Evolutionary conservation across 2,113 vertebrate species (phyloP).

Genomic region (Tupaia chinensis): DNA sequence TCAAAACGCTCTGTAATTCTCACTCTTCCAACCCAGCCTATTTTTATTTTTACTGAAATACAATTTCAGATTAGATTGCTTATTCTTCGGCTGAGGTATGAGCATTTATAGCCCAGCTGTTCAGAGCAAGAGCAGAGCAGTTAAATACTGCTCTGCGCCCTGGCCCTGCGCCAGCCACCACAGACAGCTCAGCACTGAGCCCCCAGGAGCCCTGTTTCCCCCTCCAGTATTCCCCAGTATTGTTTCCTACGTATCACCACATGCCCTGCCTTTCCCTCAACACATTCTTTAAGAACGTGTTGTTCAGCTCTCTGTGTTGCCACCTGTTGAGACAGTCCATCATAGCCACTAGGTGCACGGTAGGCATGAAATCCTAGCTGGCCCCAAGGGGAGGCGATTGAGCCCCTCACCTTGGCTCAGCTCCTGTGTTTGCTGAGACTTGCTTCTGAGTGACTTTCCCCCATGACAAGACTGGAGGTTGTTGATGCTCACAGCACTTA

Average conservation of each 20-base stretch:
- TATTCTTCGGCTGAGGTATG: not conserved
- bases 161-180: not conserved
- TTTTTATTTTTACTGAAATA: constrained; percentile 57
- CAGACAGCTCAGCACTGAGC: not conserved
- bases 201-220: not conserved
- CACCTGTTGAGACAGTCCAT: not conserved
- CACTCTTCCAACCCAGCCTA: not conserved
- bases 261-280: not conserved
- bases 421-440: not conserved
- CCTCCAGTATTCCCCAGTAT: rapidly evolving
- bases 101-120: not conserved
- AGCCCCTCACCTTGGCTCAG: not conserved
- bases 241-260: not conserved
- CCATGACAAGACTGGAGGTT: rapidly evolving
- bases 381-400: too few relatives aligned
- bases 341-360: not conserved
- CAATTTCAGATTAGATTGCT: constrained; percentile 29
- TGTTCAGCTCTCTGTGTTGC: not conserved
- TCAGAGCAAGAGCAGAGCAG: not conserved
- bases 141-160: not conserved
- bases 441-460: not conserved
- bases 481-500: not conserved
- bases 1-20: not conserved
- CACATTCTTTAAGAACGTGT: not conserved
- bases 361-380: not conserved